Evolutionary conservation across 2,888 invertebrate species (phyloP).

Genomic region (Perizoma flavofasciatum): DNA sequence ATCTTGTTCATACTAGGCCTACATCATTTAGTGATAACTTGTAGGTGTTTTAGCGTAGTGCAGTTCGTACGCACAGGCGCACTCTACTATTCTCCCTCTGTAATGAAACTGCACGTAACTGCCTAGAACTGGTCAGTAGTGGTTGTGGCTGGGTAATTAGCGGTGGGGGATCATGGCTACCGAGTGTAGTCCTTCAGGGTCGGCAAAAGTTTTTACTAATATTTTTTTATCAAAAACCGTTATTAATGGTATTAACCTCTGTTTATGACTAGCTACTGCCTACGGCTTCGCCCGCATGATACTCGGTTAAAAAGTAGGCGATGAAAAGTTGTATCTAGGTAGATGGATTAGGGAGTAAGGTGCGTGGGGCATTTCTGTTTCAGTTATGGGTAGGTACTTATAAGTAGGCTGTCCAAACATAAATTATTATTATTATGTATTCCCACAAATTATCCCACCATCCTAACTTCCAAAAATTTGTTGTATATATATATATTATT

Average conservation of each 20-base stretch:
- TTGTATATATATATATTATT: too few relatives aligned
- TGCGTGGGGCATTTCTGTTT: too few relatives aligned
- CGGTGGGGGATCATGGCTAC: background rate
- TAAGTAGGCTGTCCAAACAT: too few relatives aligned
- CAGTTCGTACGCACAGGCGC: background rate
- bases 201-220: background rate
- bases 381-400: too few relatives aligned
- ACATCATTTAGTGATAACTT: background rate
- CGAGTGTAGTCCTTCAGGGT: background rate
- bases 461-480: too few relatives aligned
- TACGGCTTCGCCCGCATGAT: too few relatives aligned
- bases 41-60: background rate
- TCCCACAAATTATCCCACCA: too few relatives aligned
- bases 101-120: background rate
- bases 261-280: too few relatives aligned
- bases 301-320: too few relatives aligned
- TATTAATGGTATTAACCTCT: background rate
- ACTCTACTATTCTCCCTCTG: background rate
- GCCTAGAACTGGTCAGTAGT: background rate
- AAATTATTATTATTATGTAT: too few relatives aligned
- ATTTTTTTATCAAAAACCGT: background rate
- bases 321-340: too few relatives aligned
- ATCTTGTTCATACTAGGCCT: background rate
- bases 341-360: too few relatives aligned
- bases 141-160: conserved; percentile 2